A percentile compares a stretch with the other conserved stretches of the same genome.
phyloP scores from a whole-genome alignment of 2,888 invertebrate genomes.

The Nephrocerus scutellatus region DNA sequence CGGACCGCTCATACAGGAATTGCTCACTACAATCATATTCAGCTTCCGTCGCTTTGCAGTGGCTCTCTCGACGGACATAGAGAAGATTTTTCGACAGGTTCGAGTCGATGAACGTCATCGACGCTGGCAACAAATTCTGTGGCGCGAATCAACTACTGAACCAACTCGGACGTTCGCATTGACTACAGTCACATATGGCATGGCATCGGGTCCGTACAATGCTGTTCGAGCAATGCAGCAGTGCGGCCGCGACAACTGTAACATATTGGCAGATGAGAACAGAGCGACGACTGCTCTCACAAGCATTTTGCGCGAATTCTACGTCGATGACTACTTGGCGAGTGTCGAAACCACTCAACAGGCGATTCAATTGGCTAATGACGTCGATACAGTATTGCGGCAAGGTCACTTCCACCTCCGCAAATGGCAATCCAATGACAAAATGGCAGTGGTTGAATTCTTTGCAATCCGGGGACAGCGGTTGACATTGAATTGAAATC shows the following conservation, averaged over 20 bases:
- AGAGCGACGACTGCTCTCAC: constrained; percentile 2
- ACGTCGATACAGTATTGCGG: constrained; percentile 1
- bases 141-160: too few species aligned
- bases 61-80: too few species aligned
- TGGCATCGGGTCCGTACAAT: not conserved
- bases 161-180: too few species aligned
- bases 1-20: constrained; percentile 8
- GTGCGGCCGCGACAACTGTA: too few species aligned
- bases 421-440: constrained; percentile 5
- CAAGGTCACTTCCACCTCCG: constrained; percentile 1
- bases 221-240: not conserved
- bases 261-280: not conserved
- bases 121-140: too few species aligned
- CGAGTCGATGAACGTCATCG: too few species aligned
- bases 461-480: constrained; percentile 2
- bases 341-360: constrained; percentile 4
- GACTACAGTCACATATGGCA: too few species aligned
- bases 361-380: constrained; percentile 2
- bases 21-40: not conserved
- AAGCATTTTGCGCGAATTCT: constrained; percentile 6
- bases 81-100: too few species aligned
- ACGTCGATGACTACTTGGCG: constrained; percentile 2
- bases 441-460: not conserved
- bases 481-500: not conserved
- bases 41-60: too few species aligned